Evolutionary conservation across 2,888 invertebrate genomes (phyloP).

Genomic region (Trisateles emortualis): DNA sequence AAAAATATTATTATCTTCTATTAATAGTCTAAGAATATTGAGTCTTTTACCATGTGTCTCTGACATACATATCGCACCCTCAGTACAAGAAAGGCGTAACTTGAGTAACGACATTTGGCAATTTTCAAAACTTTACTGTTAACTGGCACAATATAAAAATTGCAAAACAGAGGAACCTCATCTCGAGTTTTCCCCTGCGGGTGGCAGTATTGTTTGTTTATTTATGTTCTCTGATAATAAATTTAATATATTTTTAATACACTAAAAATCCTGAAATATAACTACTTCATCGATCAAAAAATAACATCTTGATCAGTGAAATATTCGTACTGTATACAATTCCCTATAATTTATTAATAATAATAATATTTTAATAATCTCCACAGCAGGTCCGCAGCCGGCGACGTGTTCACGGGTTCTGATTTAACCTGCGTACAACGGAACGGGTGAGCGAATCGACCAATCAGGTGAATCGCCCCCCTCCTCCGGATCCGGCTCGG

Average conservation of each 20-base stretch:
- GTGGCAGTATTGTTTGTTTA: too few species aligned
- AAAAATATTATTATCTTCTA: slow-evolving; percentile 20
- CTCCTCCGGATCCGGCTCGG: slow-evolving; percentile 79
- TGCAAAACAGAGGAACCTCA: too few species aligned
- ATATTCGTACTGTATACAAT: slow-evolving; percentile 48
- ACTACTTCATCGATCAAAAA: slow-evolving; percentile 28
- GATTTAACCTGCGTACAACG: slow-evolving; percentile 86
- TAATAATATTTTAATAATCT: slow-evolving; percentile 43
- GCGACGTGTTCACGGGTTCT: slow-evolving; percentile 73
- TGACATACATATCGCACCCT: too few species aligned
- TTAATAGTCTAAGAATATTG: too few species aligned
- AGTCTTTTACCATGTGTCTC: too few species aligned
- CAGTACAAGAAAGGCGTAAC: too few species aligned
- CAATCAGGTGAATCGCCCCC: slow-evolving; percentile 75
- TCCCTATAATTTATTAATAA: slow-evolving; percentile 49
- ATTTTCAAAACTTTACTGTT: too few species aligned
- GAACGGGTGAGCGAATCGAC: slow-evolving; percentile 83
- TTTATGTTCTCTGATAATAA: too few species aligned
- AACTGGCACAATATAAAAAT: too few species aligned
- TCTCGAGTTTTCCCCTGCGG: too few species aligned
- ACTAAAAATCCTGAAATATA: slow-evolving; percentile 38
- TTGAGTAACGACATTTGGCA: too few species aligned
- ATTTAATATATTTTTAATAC: slow-evolving; percentile 40
- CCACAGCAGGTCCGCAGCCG: slow-evolving; percentile 22
- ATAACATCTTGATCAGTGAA: slow-evolving; percentile 22